These are phyloP conservation scores for Embidobia sp. DNA, from an alignment of 2,888 invertebrate species.

Conservation along the genomic window DNA sequence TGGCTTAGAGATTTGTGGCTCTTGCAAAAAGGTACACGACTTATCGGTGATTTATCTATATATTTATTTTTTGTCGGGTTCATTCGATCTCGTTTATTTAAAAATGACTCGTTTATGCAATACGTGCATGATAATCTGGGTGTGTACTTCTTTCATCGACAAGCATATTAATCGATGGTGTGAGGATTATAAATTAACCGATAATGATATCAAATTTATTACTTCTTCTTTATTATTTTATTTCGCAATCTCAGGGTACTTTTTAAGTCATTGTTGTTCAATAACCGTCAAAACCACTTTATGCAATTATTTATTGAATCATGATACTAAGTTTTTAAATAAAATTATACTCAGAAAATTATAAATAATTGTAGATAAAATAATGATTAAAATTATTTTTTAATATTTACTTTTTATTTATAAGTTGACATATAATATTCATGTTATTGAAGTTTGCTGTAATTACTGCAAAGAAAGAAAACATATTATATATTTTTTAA, in stretches of 20 bases:
- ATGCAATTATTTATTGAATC: too few species aligned
- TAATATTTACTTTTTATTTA: too few species aligned
- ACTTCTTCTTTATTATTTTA: conserved; percentile 3
- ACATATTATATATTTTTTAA: too few species aligned
- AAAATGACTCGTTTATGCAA: conserved; percentile 31
- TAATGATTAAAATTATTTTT: too few species aligned
- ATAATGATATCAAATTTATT: conserved; percentile 56
- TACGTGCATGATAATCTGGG: conserved; percentile 30
- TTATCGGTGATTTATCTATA: conserved; percentile 75
- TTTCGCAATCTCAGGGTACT: not conserved
- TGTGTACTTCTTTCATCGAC: conserved; percentile 31
- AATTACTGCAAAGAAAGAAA: too few species aligned
- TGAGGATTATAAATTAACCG: conserved; percentile 47
- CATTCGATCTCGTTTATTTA: conserved; percentile 52
- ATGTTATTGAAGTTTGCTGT: too few species aligned
- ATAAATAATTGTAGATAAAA: too few species aligned
- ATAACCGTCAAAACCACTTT: too few species aligned
- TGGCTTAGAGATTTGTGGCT: conserved; percentile 75
- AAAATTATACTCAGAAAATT: too few species aligned
- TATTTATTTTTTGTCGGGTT: conserved; percentile 68
- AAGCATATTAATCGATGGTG: conserved; percentile 38
- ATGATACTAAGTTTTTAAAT: too few species aligned
- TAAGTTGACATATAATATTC: too few species aligned
- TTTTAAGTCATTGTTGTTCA: too few species aligned
- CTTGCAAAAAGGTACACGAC: conserved; percentile 71